phyloP scores from a whole-genome alignment of 2,797 vertebrate species.

The Lagothrix lagotricha region DNA sequence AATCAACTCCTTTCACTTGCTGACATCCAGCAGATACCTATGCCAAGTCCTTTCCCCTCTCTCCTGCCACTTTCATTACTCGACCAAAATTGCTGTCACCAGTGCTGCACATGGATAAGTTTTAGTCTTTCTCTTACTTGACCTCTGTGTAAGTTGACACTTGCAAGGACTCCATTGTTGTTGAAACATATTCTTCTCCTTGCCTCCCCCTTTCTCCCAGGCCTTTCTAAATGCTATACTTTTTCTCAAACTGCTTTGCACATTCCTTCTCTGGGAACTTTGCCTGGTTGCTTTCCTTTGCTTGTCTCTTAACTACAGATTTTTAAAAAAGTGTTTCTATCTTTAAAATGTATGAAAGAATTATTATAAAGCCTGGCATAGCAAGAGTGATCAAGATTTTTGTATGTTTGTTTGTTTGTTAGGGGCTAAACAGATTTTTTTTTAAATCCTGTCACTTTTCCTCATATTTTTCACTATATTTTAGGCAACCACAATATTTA shows the following conservation, averaged over 20 bases:
- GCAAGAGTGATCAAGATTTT: not conserved
- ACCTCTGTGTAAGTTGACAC: not conserved
- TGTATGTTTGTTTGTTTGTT: not conserved
- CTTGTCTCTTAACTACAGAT: not conserved
- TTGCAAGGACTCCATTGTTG: not conserved
- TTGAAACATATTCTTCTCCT: not conserved
- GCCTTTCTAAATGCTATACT: not conserved
- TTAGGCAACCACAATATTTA: not conserved
- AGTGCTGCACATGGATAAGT: not conserved
- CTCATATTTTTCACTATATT: not conserved
- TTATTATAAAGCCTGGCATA: not conserved
- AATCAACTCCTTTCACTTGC: not conserved
- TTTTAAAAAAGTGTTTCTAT: not conserved
- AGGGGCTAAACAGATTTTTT: not conserved
- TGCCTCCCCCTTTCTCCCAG: no score
- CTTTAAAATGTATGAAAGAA: slow-evolving; percentile 24
- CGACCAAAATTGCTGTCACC: not conserved
- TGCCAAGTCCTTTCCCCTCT: not conserved
- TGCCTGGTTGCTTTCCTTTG: not conserved
- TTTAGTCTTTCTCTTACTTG: not conserved
- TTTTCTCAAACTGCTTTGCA: not conserved
- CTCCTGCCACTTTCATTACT: not conserved
- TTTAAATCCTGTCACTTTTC: not conserved
- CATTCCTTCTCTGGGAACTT: not conserved
- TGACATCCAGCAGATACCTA: not conserved